Percentiles rank a stretch among this genome's conserved stretches.
These are phyloP conservation scores for Ennomos fuscantarius DNA, from an alignment of 2,888 invertebrate genomes.

Conservation along the genomic window DNA sequence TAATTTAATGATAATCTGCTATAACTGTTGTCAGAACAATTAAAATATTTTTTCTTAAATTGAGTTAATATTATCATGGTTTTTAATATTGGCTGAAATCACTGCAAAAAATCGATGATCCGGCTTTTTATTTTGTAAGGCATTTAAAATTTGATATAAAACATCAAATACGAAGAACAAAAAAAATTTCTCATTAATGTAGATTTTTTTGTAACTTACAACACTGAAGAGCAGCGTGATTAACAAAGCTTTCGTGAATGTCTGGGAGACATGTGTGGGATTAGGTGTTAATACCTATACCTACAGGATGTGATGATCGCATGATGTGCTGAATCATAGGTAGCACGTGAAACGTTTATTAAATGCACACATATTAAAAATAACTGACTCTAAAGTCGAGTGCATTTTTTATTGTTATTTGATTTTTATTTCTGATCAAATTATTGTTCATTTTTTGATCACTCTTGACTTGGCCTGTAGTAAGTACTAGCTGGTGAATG, in stretches of 20 bases:
- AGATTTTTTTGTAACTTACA: constrained; percentile 1
- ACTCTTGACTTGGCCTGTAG: too few relatives aligned
- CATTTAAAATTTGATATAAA: too few relatives aligned
- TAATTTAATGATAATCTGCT: too few relatives aligned
- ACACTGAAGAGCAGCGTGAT: constrained; percentile 48
- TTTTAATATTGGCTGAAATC: too few relatives aligned
- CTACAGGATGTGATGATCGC: constrained; percentile 56
- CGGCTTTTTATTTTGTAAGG: too few relatives aligned
- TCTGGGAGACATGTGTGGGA: constrained; percentile 59
- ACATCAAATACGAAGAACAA: too few relatives aligned
- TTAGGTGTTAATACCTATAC: constrained; percentile 43
- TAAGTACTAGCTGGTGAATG: too few relatives aligned
- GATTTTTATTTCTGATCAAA: not conserved
- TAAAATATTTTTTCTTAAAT: not conserved
- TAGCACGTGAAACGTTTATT: constrained; percentile 4
- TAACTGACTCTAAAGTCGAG: not conserved
- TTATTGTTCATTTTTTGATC: too few relatives aligned
- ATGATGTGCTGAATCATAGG: constrained; percentile 33
- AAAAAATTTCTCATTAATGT: too few relatives aligned
- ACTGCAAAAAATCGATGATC: too few relatives aligned
- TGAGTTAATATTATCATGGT: too few relatives aligned
- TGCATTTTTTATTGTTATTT: constrained; percentile 1
- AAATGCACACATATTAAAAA: not conserved
- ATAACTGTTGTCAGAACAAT: too few relatives aligned
- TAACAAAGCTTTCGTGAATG: constrained; percentile 58